Base-by-base conservation (phyloP, 2,888 invertebrate genomes). In the Lasioglossum figueresi region DNA sequence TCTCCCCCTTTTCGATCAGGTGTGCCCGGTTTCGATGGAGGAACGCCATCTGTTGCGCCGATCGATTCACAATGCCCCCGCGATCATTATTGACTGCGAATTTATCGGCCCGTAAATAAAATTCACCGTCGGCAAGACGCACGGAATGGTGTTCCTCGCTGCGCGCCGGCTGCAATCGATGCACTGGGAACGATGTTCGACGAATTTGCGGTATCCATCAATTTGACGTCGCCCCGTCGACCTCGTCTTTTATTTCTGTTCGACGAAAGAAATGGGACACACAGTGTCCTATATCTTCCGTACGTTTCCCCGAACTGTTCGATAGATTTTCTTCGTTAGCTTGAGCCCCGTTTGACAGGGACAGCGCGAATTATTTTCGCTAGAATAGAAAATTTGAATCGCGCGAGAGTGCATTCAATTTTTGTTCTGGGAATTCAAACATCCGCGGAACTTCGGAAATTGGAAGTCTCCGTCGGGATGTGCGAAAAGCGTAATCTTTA, bases 91-190 rank as follows among this genome's bases (percentile, higher is more conserved):
- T 90, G 85, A 85, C 85, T 79, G 75, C 34, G 52, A 80, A 88
- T 90, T 89, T 89, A 90, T 88, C 59, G 85, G 8, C 31, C 31
- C 79, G 84, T 86, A 84, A 90, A 88, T 90, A 90, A 90, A 88
- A 89, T 88, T 84, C 83, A 83, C 68, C 82, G 70, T 76, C 79
- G 78, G 68, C 68, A 89, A 89, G 88, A 88, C 80, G 83, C 75
- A 14, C 63, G 59, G 63, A 71, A 80, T 34, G 76, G 31, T 5
- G 71, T 70, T 70, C 74, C 66, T 31, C 59, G 40, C 14, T 70
- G 52, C 78, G 48, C 48, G 72, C 52, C 56, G 59, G 45, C 59
- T 63, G 78, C 74, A 76, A 87, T 85, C 87, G 80, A 88, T 88
- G 80, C 76, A 63, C 68, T 63, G 37, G 45, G 75, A 80, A 84